Base-by-base conservation (phyloP, 2,888 invertebrate genomes). In the Patella ulyssiponensis region DNA sequence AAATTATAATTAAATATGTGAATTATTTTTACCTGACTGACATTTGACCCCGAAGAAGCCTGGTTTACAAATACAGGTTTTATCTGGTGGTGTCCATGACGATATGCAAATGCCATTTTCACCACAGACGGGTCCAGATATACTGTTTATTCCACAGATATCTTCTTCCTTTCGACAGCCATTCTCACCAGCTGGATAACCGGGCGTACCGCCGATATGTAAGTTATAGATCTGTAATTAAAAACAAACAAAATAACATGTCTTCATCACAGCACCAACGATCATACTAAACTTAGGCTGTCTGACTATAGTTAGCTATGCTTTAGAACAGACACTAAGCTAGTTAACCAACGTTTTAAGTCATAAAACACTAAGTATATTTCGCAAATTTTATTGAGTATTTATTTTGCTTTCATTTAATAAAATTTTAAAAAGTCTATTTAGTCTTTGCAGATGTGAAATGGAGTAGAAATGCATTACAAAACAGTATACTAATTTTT, bases 141-240 rank as follows among this genome's bases (percentile, higher is more conserved):
- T 54, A 56, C 79, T 78, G 69, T 78, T 79, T 0, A 77, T 75
- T 15, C 81, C 90, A 80, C 96, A 95, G 91, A 98, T 98, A 69
- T 96, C 94, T 88, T 97, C 96, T 88, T 98, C 98, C 15, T 98
- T 97, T 89, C 96, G 96, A 91, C 99, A 99, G 4, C 98, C 98
- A 1, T 90, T 89, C 69, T 86, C 80, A 23, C 90, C 88, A 69
- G 87, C 86, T 33, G 83, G 80, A 72, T 89, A 96, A 0, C 98
- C 98, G 1, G 98, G 97, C 91, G 96, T 96, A 0, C 97, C 69
- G 52, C 69, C 97, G 71, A 87, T 87, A 80, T 88, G 82, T 85
- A 99, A 93, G 91, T 99, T 99, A 92, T 99, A 99, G 76, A 99
- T 93, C 94, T 96, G 93, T 33, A 88, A 85, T 80, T 82, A 77